Evolutionary conservation across 2,113 vertebrate genomes (phyloP), one percentile per base, ranked within the genome.

Genomic region (Delphinapterus leucas): DNA sequence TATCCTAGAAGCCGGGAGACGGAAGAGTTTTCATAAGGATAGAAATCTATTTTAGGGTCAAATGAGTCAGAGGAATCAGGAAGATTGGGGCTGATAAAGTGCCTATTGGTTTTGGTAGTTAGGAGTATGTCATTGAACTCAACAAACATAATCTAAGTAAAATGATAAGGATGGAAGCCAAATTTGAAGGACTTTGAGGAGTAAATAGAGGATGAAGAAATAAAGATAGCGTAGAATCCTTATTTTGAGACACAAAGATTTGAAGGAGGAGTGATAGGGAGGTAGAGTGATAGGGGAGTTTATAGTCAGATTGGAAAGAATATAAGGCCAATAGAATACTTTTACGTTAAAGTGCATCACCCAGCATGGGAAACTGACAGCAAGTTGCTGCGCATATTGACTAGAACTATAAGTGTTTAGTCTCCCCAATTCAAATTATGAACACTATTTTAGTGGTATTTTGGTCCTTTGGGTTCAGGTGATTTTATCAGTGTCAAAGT

Each of bases 171-270:
- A 21, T 63, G 70, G 82, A 91, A 87, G 41, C 67, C 71, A 94
- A 49, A 53, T 93, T 58, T 74, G 61, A 94, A 93, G 74, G 23
- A 68, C n/a, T 93, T 73, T 85, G 63, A 87, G 28, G 55, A 89
- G 36, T 76, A 38, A 89, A 63, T 49, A 65, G 87, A 97, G 15
- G 68, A 67, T 63, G 81, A 93, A 79, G 82, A 81, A 74, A 58
- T 49, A 86, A 90, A 83, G 55, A 76, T 49, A 85, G 41, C 1
- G 41, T 47, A 73, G 88, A 89, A 88, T 89, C 14, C 13, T 26
- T 73, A 53, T 86, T 96, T 70, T 87, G 63, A 97, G 76, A 77
- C 60, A 73, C 47, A 79, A 73, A 90, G 41, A 21, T 79, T 79
- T 33, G 60, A 53, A 84, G 53, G n/a, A 63, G 25, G 76, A 38